Evolutionary conservation across 2,888 invertebrate species (phyloP).

Genomic region (Cyrtodaria siliqua): DNA sequence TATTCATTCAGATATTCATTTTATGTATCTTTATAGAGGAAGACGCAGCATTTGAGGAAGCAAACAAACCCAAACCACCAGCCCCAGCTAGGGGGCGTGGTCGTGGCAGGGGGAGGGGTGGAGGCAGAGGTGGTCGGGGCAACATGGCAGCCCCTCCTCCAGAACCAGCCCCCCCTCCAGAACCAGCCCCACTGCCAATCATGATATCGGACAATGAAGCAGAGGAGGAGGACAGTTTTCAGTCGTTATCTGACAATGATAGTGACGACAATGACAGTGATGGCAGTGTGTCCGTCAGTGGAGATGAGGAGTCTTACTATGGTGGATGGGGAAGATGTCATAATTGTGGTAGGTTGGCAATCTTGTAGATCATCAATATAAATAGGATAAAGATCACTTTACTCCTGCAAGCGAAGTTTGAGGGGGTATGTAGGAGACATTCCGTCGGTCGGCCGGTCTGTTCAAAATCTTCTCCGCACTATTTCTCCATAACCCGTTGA

Average conservation of each 20-base stretch:
- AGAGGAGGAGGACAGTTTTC: slow-evolving; percentile 28
- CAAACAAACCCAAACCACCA: slow-evolving; percentile 47
- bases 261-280: slow-evolving; percentile 24
- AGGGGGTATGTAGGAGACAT: too few relatives aligned
- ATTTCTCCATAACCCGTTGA: too few relatives aligned
- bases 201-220: slow-evolving; percentile 49
- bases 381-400: too few relatives aligned
- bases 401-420: too few relatives aligned
- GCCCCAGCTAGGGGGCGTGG: slow-evolving; percentile 46
- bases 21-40: slow-evolving; percentile 57
- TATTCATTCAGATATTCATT: background rate
- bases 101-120: slow-evolving; percentile 58
- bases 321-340: slow-evolving; percentile 89
- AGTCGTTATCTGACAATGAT: slow-evolving; percentile 20
- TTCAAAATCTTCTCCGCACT: too few relatives aligned
- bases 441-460: too few relatives aligned
- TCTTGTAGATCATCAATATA: too few relatives aligned
- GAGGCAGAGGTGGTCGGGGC: slow-evolving; percentile 40
- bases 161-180: slow-evolving; percentile 4
- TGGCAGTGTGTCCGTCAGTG: slow-evolving; percentile 54
- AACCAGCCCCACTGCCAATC: slow-evolving; percentile 38
- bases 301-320: slow-evolving; percentile 87
- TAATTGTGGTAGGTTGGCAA: slow-evolving; percentile 87
- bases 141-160: slow-evolving; percentile 22
- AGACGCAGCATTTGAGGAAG: slow-evolving; percentile 68